phyloP scores from a whole-genome alignment of 2,113 vertebrate genomes.

The Poeciliopsis retropinna region DNA sequence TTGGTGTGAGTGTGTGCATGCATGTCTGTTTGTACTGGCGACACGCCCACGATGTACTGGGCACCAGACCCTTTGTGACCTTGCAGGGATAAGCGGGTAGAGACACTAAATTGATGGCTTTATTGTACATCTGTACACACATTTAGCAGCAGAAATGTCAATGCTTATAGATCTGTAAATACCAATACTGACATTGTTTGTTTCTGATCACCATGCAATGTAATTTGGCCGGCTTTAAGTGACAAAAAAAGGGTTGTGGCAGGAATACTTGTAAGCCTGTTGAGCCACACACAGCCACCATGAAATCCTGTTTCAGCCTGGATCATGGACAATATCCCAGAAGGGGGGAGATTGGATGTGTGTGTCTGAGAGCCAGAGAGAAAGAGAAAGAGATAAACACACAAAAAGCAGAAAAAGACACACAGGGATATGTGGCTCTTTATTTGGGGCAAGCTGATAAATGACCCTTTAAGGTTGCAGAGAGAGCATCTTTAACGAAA shows the following conservation, averaged over 20 bases:
- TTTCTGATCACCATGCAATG: background rate
- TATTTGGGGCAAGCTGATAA: slow-evolving; percentile 40
- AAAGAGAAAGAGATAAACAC: background rate
- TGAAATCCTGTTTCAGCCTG: slow-evolving; percentile 65
- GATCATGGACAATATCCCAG: slow-evolving; percentile 37
- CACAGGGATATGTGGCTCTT: slow-evolving; percentile 12
- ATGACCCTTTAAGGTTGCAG: slow-evolving; percentile 20
- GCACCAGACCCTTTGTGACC: too few relatives aligned
- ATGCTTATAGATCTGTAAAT: background rate
- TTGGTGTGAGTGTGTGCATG: too few relatives aligned
- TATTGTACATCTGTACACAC: background rate
- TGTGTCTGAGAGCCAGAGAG: slow-evolving; percentile 2
- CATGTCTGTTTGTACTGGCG: too few relatives aligned
- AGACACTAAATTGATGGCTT: background rate
- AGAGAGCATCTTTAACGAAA: slow-evolving; percentile 2
- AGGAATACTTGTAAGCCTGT: slow-evolving; percentile 59
- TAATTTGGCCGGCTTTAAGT: background rate
- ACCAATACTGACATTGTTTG: background rate
- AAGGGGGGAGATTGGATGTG: slow-evolving; percentile 7
- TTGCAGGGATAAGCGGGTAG: too few relatives aligned
- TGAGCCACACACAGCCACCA: slow-evolving; percentile 51
- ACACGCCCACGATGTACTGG: too few relatives aligned
- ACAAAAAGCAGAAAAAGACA: slow-evolving; percentile 23
- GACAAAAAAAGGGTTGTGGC: background rate
- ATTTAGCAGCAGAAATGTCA: background rate